These are phyloP conservation scores for Epirrhoe tristata DNA, from an alignment of 2,888 invertebrate species.

Conservation along the genomic window DNA sequence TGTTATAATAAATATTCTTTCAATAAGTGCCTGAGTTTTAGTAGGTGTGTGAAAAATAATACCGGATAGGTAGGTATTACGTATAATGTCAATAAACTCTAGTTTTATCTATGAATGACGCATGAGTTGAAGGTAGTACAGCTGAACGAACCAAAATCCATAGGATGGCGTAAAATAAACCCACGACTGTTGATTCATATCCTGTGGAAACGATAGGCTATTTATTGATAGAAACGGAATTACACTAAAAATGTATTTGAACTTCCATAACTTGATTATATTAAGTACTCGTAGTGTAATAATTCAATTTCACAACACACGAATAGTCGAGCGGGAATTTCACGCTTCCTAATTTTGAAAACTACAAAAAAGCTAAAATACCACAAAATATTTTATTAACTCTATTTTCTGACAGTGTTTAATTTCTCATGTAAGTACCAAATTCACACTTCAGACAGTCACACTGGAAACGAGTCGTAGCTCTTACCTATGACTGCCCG, in stretches of 20 bases:
- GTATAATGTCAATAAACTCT: slow-evolving; percentile 54
- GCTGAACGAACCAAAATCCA: slow-evolving; percentile 52
- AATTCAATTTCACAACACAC: too few species aligned
- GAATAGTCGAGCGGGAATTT: too few species aligned
- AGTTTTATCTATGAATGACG: slow-evolving; percentile 46
- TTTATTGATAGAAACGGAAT: slow-evolving; percentile 11
- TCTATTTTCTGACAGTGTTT: too few species aligned
- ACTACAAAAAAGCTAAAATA: too few species aligned
- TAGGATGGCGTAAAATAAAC: slow-evolving; percentile 64
- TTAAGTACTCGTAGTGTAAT: too few species aligned
- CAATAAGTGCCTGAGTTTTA: background rate
- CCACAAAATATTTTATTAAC: too few species aligned
- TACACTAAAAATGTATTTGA: background rate
- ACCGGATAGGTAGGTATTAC: slow-evolving; percentile 39
- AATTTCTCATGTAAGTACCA: too few species aligned
- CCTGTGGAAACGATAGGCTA: slow-evolving; percentile 53
- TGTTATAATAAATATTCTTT: too few species aligned
- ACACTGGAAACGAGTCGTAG: too few species aligned
- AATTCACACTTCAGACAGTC: too few species aligned
- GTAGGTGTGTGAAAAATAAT: slow-evolving; percentile 29
- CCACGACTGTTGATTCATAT: slow-evolving; percentile 64
- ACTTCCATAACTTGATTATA: background rate
- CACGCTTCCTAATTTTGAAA: too few species aligned
- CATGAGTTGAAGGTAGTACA: slow-evolving; percentile 44
- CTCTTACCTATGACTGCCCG: too few species aligned